A percentile compares a stretch with the other conserved stretches of the same genome.
These are phyloP conservation scores for Pedetes capensis DNA, from an alignment of 2,113 vertebrate genomes.

Conservation along the genomic window DNA sequence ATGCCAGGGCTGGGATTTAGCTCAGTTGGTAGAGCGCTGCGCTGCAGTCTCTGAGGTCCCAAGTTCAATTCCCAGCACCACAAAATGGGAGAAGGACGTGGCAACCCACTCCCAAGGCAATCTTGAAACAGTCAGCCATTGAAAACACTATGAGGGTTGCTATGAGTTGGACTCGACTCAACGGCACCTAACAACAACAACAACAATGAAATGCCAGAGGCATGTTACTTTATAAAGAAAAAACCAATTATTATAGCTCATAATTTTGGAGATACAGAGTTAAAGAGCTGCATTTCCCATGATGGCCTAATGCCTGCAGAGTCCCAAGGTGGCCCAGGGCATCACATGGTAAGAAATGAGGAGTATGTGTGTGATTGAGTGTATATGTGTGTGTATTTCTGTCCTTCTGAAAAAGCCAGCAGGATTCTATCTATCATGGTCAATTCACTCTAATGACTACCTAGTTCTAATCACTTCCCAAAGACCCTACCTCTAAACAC, in stretches of 20 bases:
- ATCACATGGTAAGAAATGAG: neutral
- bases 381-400: neutral
- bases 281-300: neutral
- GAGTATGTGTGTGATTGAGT: neutral
- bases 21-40: too few species aligned
- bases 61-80: too few species aligned
- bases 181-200: too few species aligned
- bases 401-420: neutral
- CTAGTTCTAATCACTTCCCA: neutral
- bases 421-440: neutral
- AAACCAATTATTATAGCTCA: neutral
- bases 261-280: neutral
- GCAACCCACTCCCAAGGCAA: too few species aligned
- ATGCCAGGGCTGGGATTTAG: too few species aligned
- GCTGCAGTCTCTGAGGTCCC: too few species aligned
- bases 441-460: neutral
- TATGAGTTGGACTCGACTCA: too few species aligned
- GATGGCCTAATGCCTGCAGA: neutral
- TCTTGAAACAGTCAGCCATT: too few species aligned
- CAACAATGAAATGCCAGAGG: neutral
- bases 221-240: neutral
- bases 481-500: neutral
- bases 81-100: too few species aligned
- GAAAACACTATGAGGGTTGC: too few species aligned
- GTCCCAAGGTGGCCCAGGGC: too few species aligned